phyloP scores from a whole-genome alignment of 2,888 invertebrate species.

The Hylaea fasciaria region DNA sequence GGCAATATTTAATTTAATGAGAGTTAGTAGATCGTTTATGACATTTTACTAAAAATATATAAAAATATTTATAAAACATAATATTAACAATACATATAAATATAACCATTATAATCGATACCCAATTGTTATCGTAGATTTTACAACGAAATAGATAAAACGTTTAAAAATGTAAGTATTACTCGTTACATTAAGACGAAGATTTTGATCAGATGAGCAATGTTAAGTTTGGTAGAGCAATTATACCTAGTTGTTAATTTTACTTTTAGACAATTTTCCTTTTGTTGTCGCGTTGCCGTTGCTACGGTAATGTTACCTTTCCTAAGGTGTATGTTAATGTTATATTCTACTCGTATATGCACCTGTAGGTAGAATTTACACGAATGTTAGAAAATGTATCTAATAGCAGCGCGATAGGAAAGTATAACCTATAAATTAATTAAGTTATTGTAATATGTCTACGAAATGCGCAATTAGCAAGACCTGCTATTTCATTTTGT shows the following conservation, averaged over 20 bases:
- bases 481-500: slow-evolving; percentile 35
- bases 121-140: slow-evolving; percentile 77
- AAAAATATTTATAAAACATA: slow-evolving; percentile 42
- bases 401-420: slow-evolving; percentile 37
- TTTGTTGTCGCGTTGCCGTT: slow-evolving; percentile 50
- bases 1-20: slow-evolving; percentile 52
- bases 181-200: slow-evolving; percentile 48
- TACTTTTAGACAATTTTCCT: slow-evolving; percentile 38
- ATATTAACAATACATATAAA: slow-evolving; percentile 37
- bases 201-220: slow-evolving; percentile 37
- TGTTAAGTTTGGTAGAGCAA: slow-evolving; percentile 50
- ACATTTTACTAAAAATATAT: slow-evolving; percentile 9
- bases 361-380: slow-evolving; percentile 65
- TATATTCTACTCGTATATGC: slow-evolving; percentile 56
- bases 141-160: slow-evolving; percentile 80
- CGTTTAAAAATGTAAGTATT: slow-evolving; percentile 56
- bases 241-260: slow-evolving; percentile 42
- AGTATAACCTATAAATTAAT: slow-evolving; percentile 44
- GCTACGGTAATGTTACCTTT: slow-evolving; percentile 31
- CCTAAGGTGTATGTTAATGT: slow-evolving; percentile 40
- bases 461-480: slow-evolving; percentile 65
- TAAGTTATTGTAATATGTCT: slow-evolving; percentile 54
- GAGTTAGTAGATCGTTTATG: slow-evolving; percentile 44
- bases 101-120: slow-evolving; percentile 50
- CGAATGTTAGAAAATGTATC: slow-evolving; percentile 32